phyloP scores from a whole-genome alignment of 2,797 vertebrate species.

The Scolopax rusticola region DNA sequence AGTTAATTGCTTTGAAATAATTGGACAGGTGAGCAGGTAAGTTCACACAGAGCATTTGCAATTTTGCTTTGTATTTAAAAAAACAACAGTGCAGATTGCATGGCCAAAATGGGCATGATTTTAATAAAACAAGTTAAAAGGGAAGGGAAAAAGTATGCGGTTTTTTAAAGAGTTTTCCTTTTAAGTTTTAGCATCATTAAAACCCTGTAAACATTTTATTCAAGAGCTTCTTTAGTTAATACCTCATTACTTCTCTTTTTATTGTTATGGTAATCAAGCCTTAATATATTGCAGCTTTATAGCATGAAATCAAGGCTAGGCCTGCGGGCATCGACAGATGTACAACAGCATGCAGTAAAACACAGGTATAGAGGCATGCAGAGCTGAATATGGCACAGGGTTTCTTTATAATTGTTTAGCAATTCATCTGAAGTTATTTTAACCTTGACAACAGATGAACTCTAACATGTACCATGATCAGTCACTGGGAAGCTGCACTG shows the following conservation, averaged over 20 bases:
- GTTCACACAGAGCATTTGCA: conserved; percentile 55
- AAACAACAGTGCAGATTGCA: neutral
- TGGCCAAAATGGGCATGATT: neutral
- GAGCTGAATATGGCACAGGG: conserved; percentile 55
- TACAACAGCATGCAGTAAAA: conserved; percentile 67
- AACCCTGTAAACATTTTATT: conserved; percentile 49
- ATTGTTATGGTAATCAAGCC: conserved; percentile 71
- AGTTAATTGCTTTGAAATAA: conserved; percentile 75
- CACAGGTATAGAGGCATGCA: conserved; percentile 61
- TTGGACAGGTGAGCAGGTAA: conserved; percentile 68
- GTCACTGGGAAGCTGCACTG: neutral
- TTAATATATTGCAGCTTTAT: conserved; percentile 51
- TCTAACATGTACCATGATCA: neutral
- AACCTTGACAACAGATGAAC: conserved; percentile 78
- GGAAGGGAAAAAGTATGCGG: neutral
- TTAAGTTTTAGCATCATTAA: conserved; percentile 52
- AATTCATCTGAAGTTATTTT: conserved; percentile 77
- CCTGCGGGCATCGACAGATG: conserved; percentile 75
- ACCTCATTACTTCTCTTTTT: conserved; percentile 71
- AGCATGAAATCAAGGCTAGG: conserved; percentile 46
- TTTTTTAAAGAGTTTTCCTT: neutral
- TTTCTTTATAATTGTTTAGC: conserved; percentile 66
- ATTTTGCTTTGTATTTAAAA: conserved; percentile 43
- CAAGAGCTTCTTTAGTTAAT: conserved; percentile 64
- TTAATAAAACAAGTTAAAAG: conserved; percentile 36